Conservation (phyloP, 1,140 invertebrate species). For the Polypedilum vanderplanki region DNA sequence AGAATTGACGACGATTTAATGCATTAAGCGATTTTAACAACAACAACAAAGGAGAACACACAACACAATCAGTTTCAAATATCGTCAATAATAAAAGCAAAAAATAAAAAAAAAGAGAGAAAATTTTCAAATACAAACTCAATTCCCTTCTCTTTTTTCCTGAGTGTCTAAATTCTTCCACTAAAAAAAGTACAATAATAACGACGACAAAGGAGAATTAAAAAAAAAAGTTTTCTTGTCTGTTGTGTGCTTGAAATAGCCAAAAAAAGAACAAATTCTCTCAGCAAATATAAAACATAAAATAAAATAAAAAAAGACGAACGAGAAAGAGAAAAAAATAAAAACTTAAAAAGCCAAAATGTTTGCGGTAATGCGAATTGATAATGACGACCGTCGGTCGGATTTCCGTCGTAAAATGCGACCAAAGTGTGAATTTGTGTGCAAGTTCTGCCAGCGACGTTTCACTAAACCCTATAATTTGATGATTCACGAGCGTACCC, state of each 20-base stretch:
- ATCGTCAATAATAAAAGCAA: too few relatives aligned
- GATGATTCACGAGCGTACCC: conserved; percentile 97
- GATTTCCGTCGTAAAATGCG: conserved; percentile 89
- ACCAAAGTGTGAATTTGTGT: conserved; percentile 95
- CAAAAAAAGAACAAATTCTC: neutral
- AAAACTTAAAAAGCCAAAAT: conserved; percentile 60
- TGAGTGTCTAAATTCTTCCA: neutral
- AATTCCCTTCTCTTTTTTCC: neutral
- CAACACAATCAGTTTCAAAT: too few relatives aligned
- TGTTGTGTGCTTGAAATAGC: neutral
- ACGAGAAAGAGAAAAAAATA: conserved; percentile 43
- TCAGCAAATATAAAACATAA: neutral
- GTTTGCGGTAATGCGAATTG: conserved; percentile 82
- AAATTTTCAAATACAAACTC: too few relatives aligned
- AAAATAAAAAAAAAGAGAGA: too few relatives aligned
- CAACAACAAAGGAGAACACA: too few relatives aligned
- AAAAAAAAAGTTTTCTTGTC: neutral
- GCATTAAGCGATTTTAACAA: neutral
- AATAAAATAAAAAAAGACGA: neutral
- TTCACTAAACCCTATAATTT: conserved; percentile 99
- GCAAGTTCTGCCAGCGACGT: conserved; percentile 95
- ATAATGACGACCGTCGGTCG: conserved; percentile 80
- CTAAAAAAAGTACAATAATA: neutral
- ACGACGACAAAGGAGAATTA: neutral
- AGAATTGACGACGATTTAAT: neutral